phyloP scores from a whole-genome alignment of 2,797 vertebrate genomes.

The Craterocephalus amniculus region DNA sequence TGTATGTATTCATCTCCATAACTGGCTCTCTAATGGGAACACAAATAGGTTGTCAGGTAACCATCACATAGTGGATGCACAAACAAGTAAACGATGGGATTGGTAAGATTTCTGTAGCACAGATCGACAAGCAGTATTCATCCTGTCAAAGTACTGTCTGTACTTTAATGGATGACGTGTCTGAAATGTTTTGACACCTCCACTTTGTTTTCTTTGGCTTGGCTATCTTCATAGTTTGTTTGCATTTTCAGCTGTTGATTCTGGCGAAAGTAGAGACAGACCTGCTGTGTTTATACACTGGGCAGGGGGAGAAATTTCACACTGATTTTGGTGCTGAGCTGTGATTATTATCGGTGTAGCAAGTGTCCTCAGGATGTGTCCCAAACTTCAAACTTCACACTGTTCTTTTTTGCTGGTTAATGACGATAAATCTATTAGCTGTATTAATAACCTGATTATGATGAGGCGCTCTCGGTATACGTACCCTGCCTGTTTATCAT shows the following conservation, averaged over 20 bases:
- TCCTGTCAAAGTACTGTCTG: background rate
- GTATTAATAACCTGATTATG: conserved; percentile 45
- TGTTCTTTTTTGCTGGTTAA: conserved; percentile 4
- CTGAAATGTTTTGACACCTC: background rate
- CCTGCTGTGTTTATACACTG: conserved; percentile 22
- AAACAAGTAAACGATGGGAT: background rate
- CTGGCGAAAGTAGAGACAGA: conserved; percentile 33
- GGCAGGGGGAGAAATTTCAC: conserved; percentile 12
- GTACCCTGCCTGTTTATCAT: conserved; percentile 8
- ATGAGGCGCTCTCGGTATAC: conserved; percentile 18
- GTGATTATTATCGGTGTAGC: conserved; percentile 28
- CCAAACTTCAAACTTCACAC: background rate
- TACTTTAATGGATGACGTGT: background rate
- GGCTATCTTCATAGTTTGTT: conserved; percentile 47
- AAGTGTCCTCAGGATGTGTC: conserved; percentile 13
- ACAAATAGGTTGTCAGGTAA: conserved; percentile 52
- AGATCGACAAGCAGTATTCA: background rate
- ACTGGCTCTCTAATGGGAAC: conserved; percentile 56
- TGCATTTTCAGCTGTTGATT: conserved; percentile 39
- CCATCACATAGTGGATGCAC: conserved; percentile 1
- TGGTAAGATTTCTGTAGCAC: no score
- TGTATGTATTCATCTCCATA: conserved; percentile 68
- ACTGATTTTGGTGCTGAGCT: conserved; percentile 36
- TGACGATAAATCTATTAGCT: conserved; percentile 28
- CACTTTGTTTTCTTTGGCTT: conserved; percentile 18